These are phyloP conservation scores for Champsocephalus gunnari DNA, from an alignment of 2,797 vertebrate species.

Conservation along the genomic window DNA sequence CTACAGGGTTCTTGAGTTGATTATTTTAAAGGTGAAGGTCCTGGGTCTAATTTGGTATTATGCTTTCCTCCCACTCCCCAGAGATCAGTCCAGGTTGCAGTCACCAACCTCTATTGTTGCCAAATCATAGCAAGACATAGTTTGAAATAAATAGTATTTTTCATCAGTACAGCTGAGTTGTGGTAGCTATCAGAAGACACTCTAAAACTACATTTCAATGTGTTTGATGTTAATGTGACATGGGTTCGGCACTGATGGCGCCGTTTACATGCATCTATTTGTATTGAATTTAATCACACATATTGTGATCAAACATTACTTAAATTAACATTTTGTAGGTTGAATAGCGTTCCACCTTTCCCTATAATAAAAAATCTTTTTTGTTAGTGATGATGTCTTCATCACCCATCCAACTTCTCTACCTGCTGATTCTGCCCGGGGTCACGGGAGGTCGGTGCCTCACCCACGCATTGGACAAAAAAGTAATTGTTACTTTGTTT, in stretches of 20 bases:
- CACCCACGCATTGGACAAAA: conserved; percentile 13
- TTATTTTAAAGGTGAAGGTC: background rate
- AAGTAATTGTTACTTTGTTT: conserved; percentile 19
- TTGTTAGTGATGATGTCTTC: background rate
- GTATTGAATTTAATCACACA: background rate
- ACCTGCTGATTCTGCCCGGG: background rate
- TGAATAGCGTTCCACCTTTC: background rate
- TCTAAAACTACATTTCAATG: background rate
- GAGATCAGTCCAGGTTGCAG: conserved; percentile 29
- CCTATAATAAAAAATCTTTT: background rate
- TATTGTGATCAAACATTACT: background rate
- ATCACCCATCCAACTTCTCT: conserved; percentile 11
- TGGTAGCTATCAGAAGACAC: background rate
- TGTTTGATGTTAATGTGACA: background rate
- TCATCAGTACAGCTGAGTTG: background rate
- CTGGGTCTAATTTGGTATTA: conserved; percentile 12
- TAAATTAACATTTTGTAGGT: background rate
- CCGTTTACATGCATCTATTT: background rate
- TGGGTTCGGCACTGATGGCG: background rate
- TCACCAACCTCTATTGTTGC: conserved; percentile 3
- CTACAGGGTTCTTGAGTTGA: conserved; percentile 1
- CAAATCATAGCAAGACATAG: conserved; percentile 31
- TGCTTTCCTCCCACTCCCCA: conserved; percentile 37
- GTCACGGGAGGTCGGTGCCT: conserved; percentile 1
- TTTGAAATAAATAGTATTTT: conserved; percentile 6